Conservation (phyloP, 2,113 vertebrate species). For the Campylomormyrus numenius region DNA sequence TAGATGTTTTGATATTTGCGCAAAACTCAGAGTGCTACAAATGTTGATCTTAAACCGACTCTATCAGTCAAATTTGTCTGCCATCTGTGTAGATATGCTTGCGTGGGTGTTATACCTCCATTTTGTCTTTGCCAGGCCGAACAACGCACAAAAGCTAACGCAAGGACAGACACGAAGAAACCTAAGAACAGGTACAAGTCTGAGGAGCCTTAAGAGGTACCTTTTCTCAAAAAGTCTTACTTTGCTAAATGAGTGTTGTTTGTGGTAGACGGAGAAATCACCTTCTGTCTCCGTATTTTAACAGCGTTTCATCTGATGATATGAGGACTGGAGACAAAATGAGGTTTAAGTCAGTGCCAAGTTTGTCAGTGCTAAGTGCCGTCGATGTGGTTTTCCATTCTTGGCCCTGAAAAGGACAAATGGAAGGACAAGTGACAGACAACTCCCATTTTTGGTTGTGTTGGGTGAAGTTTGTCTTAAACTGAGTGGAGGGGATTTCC, state of each 20-base stretch:
- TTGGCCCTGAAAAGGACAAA: not conserved
- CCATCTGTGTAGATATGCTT: not conserved
- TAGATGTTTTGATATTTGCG: not conserved
- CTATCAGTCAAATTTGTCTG: not conserved
- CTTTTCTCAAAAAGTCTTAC: not conserved
- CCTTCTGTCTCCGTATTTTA: not conserved
- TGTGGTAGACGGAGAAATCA: not conserved
- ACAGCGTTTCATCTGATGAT: not conserved
- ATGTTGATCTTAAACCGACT: not conserved
- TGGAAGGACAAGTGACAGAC: not conserved
- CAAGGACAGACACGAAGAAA: not conserved
- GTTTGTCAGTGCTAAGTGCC: not conserved
- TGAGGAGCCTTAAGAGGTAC: not conserved
- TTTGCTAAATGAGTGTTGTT: not conserved
- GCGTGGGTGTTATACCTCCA: not conserved
- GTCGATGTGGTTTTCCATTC: not conserved
- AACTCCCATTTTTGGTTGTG: not conserved
- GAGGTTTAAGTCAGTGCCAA: not conserved
- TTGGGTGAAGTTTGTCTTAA: not conserved
- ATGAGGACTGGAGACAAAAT: not conserved
- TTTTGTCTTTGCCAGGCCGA: not conserved
- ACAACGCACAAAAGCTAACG: not conserved
- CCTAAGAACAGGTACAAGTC: not conserved
- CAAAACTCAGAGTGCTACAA: not conserved
- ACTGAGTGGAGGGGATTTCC: not conserved